These are phyloP conservation scores for Desoria tigrina DNA, from an alignment of 2,888 invertebrate genomes.

Conservation along the genomic window DNA sequence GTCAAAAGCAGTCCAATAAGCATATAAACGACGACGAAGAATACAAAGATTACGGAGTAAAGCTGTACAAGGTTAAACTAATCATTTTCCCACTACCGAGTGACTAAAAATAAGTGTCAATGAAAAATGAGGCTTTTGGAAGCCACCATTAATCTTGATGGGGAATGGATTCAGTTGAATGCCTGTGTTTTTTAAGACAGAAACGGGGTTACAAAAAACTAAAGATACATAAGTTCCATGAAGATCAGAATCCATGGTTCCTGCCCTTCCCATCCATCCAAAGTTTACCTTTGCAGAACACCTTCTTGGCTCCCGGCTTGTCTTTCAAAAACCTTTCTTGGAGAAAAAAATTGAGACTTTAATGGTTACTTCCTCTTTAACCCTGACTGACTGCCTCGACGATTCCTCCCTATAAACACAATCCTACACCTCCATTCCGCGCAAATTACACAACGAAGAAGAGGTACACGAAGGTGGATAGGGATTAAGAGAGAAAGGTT, in stretches of 20 bases:
- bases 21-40: too few species aligned
- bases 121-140: background rate
- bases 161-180: background rate
- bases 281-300: slow-evolving; percentile 3
- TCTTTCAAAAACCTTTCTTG: background rate
- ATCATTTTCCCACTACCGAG: too few species aligned
- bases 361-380: slow-evolving; percentile 19
- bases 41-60: too few species aligned
- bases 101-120: background rate
- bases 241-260: slow-evolving; percentile 28
- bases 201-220: background rate
- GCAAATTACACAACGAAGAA: too few species aligned
- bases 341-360: slow-evolving; percentile 2
- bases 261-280: slow-evolving; percentile 16
- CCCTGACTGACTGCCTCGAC: slow-evolving; percentile 13
- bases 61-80: too few species aligned
- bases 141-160: background rate
- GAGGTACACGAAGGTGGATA: too few species aligned
- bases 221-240: slow-evolving; percentile 7
- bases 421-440: too few species aligned
- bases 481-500: too few species aligned
- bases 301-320: background rate
- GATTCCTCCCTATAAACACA: too few species aligned
- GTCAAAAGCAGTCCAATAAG: too few species aligned
- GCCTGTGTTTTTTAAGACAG: background rate